Base-by-base conservation (phyloP, 53 echinoderm and acorn worm species). In the Echinometra lucunter region DNA sequence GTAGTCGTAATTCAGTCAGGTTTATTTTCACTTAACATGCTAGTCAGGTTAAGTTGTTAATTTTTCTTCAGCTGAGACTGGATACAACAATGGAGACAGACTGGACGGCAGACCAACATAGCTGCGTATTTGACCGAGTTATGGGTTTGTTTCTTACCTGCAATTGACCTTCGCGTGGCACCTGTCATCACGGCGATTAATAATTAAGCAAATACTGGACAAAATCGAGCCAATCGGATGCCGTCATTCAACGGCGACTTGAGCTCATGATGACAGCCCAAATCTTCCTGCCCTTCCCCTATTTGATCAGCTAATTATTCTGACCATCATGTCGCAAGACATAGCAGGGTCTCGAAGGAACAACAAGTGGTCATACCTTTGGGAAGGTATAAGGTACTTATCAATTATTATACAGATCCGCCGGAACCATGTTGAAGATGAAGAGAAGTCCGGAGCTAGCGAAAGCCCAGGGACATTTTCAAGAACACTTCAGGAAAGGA, bases 151-250 rank as follows among this genome's bases (percentile, higher is more conserved):
- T 88, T 55, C 88, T 88, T 44, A 55, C 88, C 56, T 44, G 88
- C 11, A 57, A 88, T 57, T 88, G 88, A 57, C 88, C 88, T 88
- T 88, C 88, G 55, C 17, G 16, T 57, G 17, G 34, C 88, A 88
- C 88, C 88, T 88, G 56, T 88, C 88, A 88, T 56, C 88, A 19
- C 17, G 30, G 55, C 88, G 57, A 88, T 88, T 88, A 88, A 57
- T 56, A 55, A 88, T 57, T 57, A 55, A 56, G 88, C 88, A 55
- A 88, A 88, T 55, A 88, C 88, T 53, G 88, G 88, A 88, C 88
- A 56, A 55, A 55, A 53, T 53, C 88, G 6, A 55, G 32, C 55
- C 55, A 88, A 57, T 88, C 88, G 57, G 88, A 88, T 32, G 88
- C 88, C 88, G 35, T 88, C 88, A 55, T 56, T 88, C 88, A 88